Base-by-base conservation (phyloP, 2,888 invertebrate species). In the Cyclophora punctaria region DNA sequence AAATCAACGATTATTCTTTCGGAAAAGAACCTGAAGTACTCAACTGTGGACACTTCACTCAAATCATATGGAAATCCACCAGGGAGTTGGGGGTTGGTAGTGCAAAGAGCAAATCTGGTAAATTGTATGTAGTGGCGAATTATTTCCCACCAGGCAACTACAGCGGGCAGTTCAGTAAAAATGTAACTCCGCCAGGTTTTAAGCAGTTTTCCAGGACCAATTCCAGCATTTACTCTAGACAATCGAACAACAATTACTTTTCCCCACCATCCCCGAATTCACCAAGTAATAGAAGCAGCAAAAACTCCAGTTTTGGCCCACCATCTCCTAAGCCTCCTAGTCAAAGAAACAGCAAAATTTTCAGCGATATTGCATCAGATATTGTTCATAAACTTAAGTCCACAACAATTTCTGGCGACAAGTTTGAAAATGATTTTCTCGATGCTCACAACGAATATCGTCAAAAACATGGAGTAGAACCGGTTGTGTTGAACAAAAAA, bases 131-230 rank as follows among this genome's bases (percentile, higher is more conserved):
- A 0, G 96, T 97, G 0, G 95, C 93, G 48, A 95, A 95, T 75
- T 96, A 96, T 69, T 90, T 91, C 67, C 96, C 96, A 0, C 92
- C 95, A 2, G 96, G 96, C 7, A 96, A 96, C 70, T 93, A 90
- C 63, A 89, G 92, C 45, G 93, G 93, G 0, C 92, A 93, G 59
- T 94, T 94, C 63, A 77, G 83, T 2, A 90, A 90, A 50, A 94
- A 94, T 67, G 93, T 94, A 3, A 87, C 90, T 3, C 92, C 92
- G 35, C 89, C 90, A 1, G 88, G 88, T 3, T 87, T 86, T 2
- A 66, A 78, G 50, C 80, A 86, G 49, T 88, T 88, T 56, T 5
- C 43, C 51, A 66, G 63, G 45, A 67, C 67, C 3, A 71, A 63
- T 5, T 64, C 67, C 41, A 66, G 60, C 3, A 63, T 51, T 41